These are phyloP conservation scores for Oryzias dopingdopingensis DNA, from an alignment of 2,797 vertebrate species.

Conservation along the genomic window DNA sequence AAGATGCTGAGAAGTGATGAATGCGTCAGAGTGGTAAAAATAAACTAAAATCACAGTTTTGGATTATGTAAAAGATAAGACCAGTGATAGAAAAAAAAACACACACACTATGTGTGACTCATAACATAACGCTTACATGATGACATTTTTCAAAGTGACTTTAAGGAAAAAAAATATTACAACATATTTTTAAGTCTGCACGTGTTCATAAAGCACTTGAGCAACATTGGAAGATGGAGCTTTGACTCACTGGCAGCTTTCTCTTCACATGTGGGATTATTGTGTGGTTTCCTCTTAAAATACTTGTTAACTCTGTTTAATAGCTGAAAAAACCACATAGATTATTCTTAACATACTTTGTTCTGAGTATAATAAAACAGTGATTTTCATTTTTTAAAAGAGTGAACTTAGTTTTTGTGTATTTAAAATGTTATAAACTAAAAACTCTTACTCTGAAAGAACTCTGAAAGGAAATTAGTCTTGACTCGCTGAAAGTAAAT, in stretches of 20 bases:
- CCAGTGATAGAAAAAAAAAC: neutral
- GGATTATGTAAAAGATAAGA: conserved; percentile 7
- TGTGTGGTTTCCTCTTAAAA: conserved; percentile 12
- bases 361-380: no score
- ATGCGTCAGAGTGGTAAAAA: conserved; percentile 6
- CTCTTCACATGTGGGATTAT: conserved; percentile 7
- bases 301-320: neutral
- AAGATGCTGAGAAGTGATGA: conserved; percentile 75
- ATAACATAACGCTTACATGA: neutral
- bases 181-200: conserved; percentile 6
- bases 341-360: neutral
- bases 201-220: conserved; percentile 1
- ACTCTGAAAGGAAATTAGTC: neutral
- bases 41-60: neutral
- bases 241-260: conserved; percentile 1
- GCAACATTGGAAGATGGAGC: neutral
- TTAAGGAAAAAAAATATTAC: neutral
- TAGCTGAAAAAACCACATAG: neutral
- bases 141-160: neutral
- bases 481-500: no score
- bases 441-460: no score
- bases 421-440: no score
- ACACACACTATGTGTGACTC: neutral
- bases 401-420: no score
- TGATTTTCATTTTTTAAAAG: no score